These are phyloP conservation scores for Hepsetus odoe DNA, from an alignment of 2,113 vertebrate genomes.

Conservation along the genomic window DNA sequence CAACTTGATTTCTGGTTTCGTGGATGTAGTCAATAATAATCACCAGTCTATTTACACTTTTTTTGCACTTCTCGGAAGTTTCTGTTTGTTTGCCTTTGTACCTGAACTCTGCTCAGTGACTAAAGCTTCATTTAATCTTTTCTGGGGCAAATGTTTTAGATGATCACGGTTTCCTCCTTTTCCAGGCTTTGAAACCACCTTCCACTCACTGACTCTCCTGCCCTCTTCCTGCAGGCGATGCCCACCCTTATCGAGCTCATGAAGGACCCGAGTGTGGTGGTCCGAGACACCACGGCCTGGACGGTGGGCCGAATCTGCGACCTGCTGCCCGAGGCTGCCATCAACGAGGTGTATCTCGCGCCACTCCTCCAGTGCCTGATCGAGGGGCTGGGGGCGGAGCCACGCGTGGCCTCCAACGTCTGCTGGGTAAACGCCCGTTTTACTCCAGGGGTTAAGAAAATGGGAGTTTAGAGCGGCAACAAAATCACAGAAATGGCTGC, in stretches of 20 bases:
- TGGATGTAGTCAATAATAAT: too few species aligned
- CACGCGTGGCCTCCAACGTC: constrained; percentile 96
- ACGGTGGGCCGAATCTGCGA: constrained; percentile 96
- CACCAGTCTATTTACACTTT: too few species aligned
- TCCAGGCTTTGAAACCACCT: neutral
- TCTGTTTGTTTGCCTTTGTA: too few species aligned
- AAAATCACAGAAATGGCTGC: too few species aligned
- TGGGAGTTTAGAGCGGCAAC: too few species aligned
- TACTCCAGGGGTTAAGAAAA: too few species aligned
- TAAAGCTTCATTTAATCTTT: too few species aligned
- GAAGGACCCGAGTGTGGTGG: constrained; percentile 97
- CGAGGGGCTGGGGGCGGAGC: constrained; percentile 93
- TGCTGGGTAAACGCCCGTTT: constrained; percentile 86
- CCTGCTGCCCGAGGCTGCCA: constrained; percentile 94
- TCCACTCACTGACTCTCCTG: too few species aligned
- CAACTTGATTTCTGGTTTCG: too few species aligned
- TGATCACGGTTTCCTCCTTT: neutral
- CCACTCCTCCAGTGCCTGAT: constrained; percentile 95
- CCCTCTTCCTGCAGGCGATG: constrained; percentile 81
- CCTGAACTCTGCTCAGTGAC: too few species aligned
- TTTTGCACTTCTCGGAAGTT: too few species aligned
- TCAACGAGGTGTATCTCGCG: constrained; percentile 92
- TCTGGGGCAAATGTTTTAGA: too few species aligned
- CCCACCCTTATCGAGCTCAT: constrained; percentile 96
- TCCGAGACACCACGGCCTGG: constrained; percentile 97